Base-by-base conservation (phyloP, 2,113 vertebrate species). In the Nasalis larvatus region DNA sequence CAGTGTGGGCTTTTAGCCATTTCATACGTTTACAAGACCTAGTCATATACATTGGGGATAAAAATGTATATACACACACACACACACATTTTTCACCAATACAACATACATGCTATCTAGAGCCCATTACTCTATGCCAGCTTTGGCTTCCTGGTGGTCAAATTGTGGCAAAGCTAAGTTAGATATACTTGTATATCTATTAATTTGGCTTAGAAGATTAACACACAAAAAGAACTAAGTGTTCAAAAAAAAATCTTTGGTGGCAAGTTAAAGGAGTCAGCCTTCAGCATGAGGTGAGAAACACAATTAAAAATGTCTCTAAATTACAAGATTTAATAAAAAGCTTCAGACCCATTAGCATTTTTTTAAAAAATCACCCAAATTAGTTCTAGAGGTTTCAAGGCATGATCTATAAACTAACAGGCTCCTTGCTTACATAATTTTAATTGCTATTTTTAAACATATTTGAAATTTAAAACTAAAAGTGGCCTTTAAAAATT, bases 381-480 rank as follows among this genome's bases (percentile, higher is more conserved):
- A 88, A 71, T 81, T 69, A 93, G 91, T 93, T 74, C 10, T 95
- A 89, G 52, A 58, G 17, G 30, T 63, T 69, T 97, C 85, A 95
- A 96, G 89, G 14, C 42, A 71, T 47, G 14, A 82, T 21, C n/a
- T 97, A 7, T 95, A 49, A 96, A 90, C 96, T 96, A 88, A 86
- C 93, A 98, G 68, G 76, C 47, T 87, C 85, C 52, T 52, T 71
- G 91, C n/a, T 88, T 78, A 89, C 1, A 9, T 96, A 45, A 95
- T 52, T 94, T 92, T 96, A 97, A 96, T 93, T 45, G 37, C 87
- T 78, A 84, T 92, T 77, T 77, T 66, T 58, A 95, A 88, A 97
- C 69, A 89, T 74, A 86, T 32, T 88, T 89, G 82, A 96, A 93
- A 71, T 95, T 80, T 91, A n/a, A 45, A 83, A 86, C 1, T 13